phyloP scores from a whole-genome alignment of 2,113 vertebrate genomes.

The Barnardius zonarius region DNA sequence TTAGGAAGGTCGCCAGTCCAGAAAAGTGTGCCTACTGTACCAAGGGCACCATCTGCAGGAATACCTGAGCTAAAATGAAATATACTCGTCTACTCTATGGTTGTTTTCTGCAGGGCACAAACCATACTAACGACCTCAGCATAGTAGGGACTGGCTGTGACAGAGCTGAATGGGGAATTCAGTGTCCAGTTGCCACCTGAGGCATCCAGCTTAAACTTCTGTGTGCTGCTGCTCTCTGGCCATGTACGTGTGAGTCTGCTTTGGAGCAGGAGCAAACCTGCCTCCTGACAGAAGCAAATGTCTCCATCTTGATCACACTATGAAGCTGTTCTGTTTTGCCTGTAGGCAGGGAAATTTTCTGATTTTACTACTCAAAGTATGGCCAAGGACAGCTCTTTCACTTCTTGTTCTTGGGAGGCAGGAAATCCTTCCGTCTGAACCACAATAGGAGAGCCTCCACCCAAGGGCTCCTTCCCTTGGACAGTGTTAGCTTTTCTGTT shows the following conservation, averaged over 20 bases:
- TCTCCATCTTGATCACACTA: neutral
- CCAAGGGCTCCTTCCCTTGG: neutral
- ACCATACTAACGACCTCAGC: neutral
- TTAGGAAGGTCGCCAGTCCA: neutral
- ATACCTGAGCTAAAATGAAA: slow-evolving; percentile 48
- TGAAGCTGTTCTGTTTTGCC: neutral
- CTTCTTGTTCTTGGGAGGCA: neutral
- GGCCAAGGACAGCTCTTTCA: neutral
- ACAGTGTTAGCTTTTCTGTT: neutral
- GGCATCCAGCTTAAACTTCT: neutral
- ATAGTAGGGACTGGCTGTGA: neutral
- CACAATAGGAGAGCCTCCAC: neutral
- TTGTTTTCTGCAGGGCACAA: neutral
- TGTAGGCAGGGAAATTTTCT: neutral
- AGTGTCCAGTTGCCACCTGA: neutral
- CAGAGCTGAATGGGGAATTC: neutral
- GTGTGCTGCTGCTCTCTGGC: neutral
- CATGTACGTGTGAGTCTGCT: neutral
- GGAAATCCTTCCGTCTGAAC: neutral
- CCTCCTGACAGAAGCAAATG: neutral
- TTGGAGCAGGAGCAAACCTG: neutral
- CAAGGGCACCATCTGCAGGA: neutral
- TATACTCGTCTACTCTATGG: fast-evolving
- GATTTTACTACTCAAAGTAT: fast-evolving
- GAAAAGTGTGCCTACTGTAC: neutral